Percentiles rank a stretch among this genome's conserved stretches.
phyloP scores from a whole-genome alignment of 2,113 vertebrate species.

The Lathamus discolor region DNA sequence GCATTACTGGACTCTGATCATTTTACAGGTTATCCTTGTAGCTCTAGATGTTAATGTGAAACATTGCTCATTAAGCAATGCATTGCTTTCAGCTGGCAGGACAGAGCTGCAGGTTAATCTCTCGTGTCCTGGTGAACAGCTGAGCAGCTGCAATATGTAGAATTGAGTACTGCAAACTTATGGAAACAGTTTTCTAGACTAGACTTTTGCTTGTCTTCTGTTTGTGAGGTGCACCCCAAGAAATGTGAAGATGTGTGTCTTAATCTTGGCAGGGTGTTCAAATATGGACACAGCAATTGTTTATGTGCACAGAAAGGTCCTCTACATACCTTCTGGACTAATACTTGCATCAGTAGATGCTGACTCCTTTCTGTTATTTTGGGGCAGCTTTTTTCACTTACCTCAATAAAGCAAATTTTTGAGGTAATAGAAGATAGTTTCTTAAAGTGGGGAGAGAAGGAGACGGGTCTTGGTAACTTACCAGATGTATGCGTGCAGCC shows the following conservation, averaged over 20 bases:
- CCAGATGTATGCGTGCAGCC: not conserved
- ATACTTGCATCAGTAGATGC: not conserved
- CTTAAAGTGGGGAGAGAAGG: not conserved
- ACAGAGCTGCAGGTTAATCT: not conserved
- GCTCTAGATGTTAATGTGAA: not conserved
- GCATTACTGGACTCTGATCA: not conserved
- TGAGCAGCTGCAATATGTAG: rapidly evolving
- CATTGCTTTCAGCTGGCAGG: not conserved
- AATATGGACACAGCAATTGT: not conserved
- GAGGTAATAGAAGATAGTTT: not conserved
- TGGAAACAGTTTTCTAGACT: not conserved
- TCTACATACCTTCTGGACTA: not conserved
- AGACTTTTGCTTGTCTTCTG: not conserved
- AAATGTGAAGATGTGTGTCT: not conserved
- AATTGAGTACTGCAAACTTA: not conserved
- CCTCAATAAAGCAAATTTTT: not conserved
- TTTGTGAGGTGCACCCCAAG: rapidly evolving
- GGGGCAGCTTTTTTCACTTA: not conserved
- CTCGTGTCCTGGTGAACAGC: not conserved
- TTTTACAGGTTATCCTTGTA: not conserved
- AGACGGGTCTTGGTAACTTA: not conserved
- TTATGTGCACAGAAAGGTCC: not conserved
- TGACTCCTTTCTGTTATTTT: not conserved
- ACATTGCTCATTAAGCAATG: not conserved
- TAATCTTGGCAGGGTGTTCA: not conserved